Conservation (phyloP, 2,797 vertebrate species). For the Falco berigora region DNA sequence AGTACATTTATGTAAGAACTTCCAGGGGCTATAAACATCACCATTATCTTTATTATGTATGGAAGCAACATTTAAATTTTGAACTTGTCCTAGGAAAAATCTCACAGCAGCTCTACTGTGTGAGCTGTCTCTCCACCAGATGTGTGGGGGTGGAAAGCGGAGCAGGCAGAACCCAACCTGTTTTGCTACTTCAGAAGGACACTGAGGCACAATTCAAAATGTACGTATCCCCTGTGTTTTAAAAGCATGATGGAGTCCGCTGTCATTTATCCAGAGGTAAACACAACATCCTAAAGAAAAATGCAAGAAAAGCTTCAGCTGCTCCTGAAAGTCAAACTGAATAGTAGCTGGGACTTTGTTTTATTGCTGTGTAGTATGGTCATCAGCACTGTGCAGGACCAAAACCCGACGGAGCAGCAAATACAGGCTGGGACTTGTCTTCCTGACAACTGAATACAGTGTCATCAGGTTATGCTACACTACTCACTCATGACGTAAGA, state of each 20-base stretch:
- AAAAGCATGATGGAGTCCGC: background rate
- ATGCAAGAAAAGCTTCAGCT: background rate
- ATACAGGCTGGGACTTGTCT: background rate
- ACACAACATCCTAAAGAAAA: background rate
- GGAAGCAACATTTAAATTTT: background rate
- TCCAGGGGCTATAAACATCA: constrained; percentile 1
- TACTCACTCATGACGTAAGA: background rate
- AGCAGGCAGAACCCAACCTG: background rate
- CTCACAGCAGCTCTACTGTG: background rate
- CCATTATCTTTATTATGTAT: background rate
- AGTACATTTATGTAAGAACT: background rate
- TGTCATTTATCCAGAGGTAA: background rate
- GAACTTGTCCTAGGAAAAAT: background rate
- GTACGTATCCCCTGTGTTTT: background rate
- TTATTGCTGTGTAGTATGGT: background rate
- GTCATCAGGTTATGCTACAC: background rate
- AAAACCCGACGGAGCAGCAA: background rate
- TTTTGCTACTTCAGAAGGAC: background rate
- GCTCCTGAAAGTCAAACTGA: constrained; percentile 3
- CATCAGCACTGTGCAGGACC: background rate
- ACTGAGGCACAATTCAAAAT: background rate
- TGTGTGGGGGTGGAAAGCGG: background rate
- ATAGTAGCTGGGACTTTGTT: background rate
- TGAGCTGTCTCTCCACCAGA: background rate
- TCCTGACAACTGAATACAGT: background rate